These are phyloP conservation scores for Piaya cayana DNA, from an alignment of 2,113 vertebrate genomes.

Conservation along the genomic window DNA sequence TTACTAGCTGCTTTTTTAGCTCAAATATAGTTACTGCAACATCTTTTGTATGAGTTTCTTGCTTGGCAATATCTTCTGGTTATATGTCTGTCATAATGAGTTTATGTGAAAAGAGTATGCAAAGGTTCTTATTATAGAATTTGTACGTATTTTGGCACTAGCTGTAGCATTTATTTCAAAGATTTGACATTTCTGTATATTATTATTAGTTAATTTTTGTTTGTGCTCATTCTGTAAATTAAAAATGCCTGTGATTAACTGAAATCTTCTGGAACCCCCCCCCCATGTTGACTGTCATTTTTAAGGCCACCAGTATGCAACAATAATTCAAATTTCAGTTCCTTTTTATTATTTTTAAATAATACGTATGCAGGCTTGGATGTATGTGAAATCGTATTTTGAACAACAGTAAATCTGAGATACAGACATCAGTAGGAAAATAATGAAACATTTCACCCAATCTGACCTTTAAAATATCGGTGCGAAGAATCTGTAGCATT, in stretches of 20 bases:
- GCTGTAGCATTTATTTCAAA: background rate
- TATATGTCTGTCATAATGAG: background rate
- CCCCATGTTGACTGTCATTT: background rate
- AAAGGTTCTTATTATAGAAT: background rate
- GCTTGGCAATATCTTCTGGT: background rate
- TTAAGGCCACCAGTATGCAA: background rate
- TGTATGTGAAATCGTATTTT: background rate
- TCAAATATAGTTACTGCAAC: background rate
- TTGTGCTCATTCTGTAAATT: background rate
- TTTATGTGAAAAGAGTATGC: background rate
- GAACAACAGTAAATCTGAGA: background rate
- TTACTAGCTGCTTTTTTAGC: background rate
- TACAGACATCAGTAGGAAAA: background rate
- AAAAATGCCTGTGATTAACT: constrained; percentile 1
- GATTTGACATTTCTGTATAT: background rate
- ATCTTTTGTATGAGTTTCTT: background rate
- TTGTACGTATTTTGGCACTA: background rate
- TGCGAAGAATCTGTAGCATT: background rate
- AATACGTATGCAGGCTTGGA: background rate
- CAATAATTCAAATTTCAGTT: background rate
- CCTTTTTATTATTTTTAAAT: background rate
- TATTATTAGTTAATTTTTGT: background rate
- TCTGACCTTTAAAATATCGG: background rate
- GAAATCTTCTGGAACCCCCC: background rate
- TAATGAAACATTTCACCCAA: background rate